Conservation (phyloP, 2,888 invertebrate species). For the Tuberolachnus salignus region DNA sequence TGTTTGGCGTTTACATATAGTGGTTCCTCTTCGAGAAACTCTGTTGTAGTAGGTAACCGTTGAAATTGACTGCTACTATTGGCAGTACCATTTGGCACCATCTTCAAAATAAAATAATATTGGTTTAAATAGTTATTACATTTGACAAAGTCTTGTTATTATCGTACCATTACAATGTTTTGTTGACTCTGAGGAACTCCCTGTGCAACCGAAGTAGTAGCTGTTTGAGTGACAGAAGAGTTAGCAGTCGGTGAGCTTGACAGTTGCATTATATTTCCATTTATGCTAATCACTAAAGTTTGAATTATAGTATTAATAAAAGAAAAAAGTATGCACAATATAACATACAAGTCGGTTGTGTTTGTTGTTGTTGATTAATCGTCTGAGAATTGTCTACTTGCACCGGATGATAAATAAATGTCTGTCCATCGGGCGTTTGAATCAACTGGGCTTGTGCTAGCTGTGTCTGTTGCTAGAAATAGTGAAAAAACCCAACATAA, state of each 20-base stretch:
- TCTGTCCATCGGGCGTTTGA: slow-evolving; percentile 91
- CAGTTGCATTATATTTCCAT: slow-evolving; percentile 78
- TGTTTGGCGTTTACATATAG: slow-evolving; percentile 98
- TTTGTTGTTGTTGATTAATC: slow-evolving; percentile 63
- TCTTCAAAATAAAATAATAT: slow-evolving; percentile 35
- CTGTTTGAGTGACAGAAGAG: slow-evolving; percentile 65
- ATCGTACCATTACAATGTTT: slow-evolving; percentile 78
- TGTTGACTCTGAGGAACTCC: slow-evolving; percentile 66
- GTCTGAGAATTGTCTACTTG: slow-evolving; percentile 59
- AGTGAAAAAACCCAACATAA: neutral
- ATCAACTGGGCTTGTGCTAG: slow-evolving; percentile 79
- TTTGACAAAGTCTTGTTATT: neutral
- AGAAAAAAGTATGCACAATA: slow-evolving; percentile 3
- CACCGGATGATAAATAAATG: slow-evolving; percentile 83
- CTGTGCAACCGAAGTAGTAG: slow-evolving; percentile 63
- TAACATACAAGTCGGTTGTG: slow-evolving; percentile 68
- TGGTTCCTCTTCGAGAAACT: slow-evolving; percentile 87
- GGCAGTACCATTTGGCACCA: slow-evolving; percentile 56
- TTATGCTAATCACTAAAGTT: slow-evolving; percentile 72
- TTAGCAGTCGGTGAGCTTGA: slow-evolving; percentile 64
- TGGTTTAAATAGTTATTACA: slow-evolving; percentile 3
- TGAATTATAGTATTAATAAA: neutral
- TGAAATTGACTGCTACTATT: slow-evolving; percentile 46
- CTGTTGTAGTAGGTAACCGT: slow-evolving; percentile 65
- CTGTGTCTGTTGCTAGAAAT: slow-evolving; percentile 69